Evolutionary conservation across 2,888 invertebrate genomes (phyloP), one percentile per base, ranked within the genome.

Genomic region (Coecobrya sp.): DNA sequence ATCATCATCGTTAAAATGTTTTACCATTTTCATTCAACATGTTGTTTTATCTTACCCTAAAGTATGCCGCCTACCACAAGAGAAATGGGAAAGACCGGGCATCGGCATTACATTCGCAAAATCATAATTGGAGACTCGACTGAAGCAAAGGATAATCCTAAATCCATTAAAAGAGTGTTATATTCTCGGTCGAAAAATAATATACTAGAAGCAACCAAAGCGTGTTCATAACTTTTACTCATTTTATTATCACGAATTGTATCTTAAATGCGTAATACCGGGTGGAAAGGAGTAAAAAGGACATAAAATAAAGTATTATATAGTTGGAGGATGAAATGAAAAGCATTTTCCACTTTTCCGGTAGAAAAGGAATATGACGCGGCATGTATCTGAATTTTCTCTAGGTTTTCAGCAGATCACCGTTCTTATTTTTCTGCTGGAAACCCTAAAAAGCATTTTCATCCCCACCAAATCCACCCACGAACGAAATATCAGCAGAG

Each of bases 21-120:
- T 62, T 84, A 82, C 59, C 82, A 82, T 82, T 86, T 86, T 73
- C 86, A 73, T 86, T 86, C 86, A 86, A 86, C 86, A 73, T 73
- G 86, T 86, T 73, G 86, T 70, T 86, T 49, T 16, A 30, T 36
- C 36, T 45, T 42, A 5, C 25, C 19, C 42, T 0, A 42, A 19
- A 68, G n/a, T 10, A 36, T 19, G 19, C 4, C 7, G 19, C 27
- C 25, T 65, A 2, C n/a, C 5, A 11, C 8, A 8, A 11, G 7
- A 73, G 19, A 42, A 42, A 30, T 16, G 30, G 16, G 8, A 5
- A 19, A 59, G 11, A 16, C 16, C 16, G 30, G 22, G 73, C n/a
- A 36, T 81, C 10, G 22, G 73, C n/a, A 36, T 81, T 3, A 19
- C 52, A 55, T 55, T 82, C 42, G 30, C 62, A 82, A 36, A 82